Evolutionary conservation across 2,888 invertebrate genomes (phyloP).

Genomic region (Ctenicera cuprea): DNA sequence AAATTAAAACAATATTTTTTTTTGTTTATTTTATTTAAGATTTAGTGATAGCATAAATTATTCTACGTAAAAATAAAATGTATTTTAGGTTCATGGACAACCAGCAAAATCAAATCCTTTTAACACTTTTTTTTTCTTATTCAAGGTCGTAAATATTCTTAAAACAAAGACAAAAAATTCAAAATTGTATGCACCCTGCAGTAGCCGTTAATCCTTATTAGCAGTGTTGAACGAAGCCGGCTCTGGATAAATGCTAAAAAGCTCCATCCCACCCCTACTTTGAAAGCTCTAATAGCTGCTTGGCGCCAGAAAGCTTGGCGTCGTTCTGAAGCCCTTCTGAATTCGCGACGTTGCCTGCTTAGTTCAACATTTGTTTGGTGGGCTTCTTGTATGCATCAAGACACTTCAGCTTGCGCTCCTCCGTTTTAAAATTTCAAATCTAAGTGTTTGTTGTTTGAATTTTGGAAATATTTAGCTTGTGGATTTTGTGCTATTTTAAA

Average conservation of each 20-base stretch:
- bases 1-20: too few relatives aligned
- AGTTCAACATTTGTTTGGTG: slow-evolving; percentile 42
- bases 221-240: background rate
- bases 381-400: slow-evolving; percentile 23
- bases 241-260: slow-evolving; percentile 28
- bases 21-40: too few relatives aligned
- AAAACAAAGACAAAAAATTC: background rate
- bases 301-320: slow-evolving; percentile 62
- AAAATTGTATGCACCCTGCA: background rate
- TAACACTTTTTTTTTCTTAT: too few relatives aligned
- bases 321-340: slow-evolving; percentile 55
- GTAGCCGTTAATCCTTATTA: slow-evolving; percentile 6
- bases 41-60: too few relatives aligned
- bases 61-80: too few relatives aligned
- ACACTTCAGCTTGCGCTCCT: background rate
- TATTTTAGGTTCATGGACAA: too few relatives aligned
- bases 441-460: background rate
- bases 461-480: background rate
- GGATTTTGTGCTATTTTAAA: background rate
- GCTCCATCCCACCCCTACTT: slow-evolving; percentile 40
- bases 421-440: background rate
- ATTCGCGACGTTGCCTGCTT: slow-evolving; percentile 50
- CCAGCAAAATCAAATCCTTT: too few relatives aligned
- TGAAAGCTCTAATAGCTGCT: slow-evolving; percentile 46
- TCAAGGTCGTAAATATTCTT: background rate